Base-by-base conservation (phyloP, 2,797 vertebrate species). In the Tokudaia tokunoshimensis region DNA sequence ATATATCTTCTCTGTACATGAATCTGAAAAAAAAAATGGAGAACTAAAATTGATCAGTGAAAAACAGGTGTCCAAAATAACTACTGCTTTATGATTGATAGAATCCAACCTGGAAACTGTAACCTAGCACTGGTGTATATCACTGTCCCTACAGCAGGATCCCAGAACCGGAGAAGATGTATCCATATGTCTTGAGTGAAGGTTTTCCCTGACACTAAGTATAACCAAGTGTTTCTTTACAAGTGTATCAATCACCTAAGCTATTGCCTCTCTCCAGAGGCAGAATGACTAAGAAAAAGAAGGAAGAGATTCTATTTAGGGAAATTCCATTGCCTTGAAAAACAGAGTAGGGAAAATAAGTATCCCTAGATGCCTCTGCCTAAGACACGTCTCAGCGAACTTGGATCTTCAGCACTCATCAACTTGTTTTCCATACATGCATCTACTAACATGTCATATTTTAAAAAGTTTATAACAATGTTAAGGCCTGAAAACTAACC, bases 241-340 rank as follows among this genome's bases (percentile, higher is more conserved):
- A 78, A 37, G 61, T 84, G 34, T 59, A 67, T 41, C 44, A 41
- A 17, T 84, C 26, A 20, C 24, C 3, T 44, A 52, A 80, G 12
- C 63, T 37, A 72, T 22, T 67, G 50, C 17, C 19, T 81, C 19
- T 89, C 50, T 83, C 44, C 37, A 70, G 59, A 63, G 59, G 12
- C 41, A 76, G 5, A 24, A 31, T 65, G 11, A 85, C 7, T 89
- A 50, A 91, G 44, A 19, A 59, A 75, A 29, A 89, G 20, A 88
- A 86, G 72, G 17, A 12, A 3, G 8, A 82, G 70, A 57, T 52
- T 79, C 79, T 89, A 10, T 70, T 93, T 59, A 70, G 59, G 84
- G 61, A 89, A 94, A 93, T 78, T 44, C 20, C 14, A 76, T 95
- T 95, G 44, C 91, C 63, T 55, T 29, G 86, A 95, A 76, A 94